A percentile compares a stretch with the other conserved stretches of the same genome.
Conservation (phyloP, 2,113 vertebrate species). For the Mastomys coucha region DNA sequence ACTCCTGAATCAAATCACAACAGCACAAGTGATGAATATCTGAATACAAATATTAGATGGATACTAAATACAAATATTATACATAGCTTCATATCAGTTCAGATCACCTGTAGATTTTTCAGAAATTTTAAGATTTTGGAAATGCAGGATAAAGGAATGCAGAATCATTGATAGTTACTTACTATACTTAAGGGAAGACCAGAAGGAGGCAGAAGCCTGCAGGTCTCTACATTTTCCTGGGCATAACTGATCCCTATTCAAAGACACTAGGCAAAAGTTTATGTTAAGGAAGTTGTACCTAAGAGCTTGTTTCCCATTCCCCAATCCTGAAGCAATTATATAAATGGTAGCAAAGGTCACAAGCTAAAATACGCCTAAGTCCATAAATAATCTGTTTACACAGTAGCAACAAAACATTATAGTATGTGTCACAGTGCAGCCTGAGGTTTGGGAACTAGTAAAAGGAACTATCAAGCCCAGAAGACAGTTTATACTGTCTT, state of each 20-base stretch:
- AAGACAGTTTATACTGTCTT: not conserved
- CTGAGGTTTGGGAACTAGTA: not conserved
- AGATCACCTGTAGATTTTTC: not conserved
- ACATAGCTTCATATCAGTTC: not conserved
- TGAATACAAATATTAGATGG: not conserved
- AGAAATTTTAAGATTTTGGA: not conserved
- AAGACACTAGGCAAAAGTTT: not conserved
- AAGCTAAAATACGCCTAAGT: not conserved
- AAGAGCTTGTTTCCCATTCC: not conserved
- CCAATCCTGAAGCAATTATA: not conserved
- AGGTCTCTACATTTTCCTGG: not conserved
- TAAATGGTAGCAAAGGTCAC: not conserved
- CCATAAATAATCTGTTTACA: not conserved
- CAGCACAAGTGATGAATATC: too few relatives aligned
- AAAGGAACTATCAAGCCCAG: not conserved
- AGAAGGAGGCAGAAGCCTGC: not conserved
- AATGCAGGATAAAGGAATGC: not conserved
- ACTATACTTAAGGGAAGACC: not conserved
- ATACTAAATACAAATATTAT: not conserved
- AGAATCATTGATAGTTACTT: not conserved
- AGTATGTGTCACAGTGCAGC: not conserved
- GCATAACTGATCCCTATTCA: not conserved
- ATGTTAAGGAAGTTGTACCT: not conserved
- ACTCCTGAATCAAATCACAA: not conserved
- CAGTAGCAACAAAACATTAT: not conserved